Percentiles rank a stretch among this genome's conserved stretches.
Evolutionary conservation across 2,113 vertebrate species (phyloP).

Genomic region (Papio anubis): DNA sequence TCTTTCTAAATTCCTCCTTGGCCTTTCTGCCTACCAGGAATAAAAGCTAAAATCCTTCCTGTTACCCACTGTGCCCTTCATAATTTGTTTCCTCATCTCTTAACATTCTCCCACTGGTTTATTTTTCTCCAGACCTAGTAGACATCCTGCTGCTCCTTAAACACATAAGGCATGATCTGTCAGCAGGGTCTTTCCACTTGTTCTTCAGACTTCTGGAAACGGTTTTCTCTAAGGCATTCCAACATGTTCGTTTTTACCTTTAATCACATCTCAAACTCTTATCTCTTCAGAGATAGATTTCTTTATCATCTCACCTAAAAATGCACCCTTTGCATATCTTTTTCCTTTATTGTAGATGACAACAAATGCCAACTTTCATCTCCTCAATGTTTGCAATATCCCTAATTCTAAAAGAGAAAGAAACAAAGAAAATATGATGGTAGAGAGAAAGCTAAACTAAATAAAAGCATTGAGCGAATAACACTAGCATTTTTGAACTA

Average conservation of each 20-base stretch:
- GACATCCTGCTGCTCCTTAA: not conserved
- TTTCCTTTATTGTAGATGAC: not conserved
- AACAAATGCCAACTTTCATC: not conserved
- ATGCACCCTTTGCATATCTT: not conserved
- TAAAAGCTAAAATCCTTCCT: not conserved
- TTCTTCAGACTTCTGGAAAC: not conserved
- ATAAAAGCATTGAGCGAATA: not conserved
- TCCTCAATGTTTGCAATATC: not conserved
- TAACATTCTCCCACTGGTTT: not conserved
- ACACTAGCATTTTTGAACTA: not conserved
- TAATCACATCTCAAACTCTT: not conserved
- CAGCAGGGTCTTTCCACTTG: not conserved
- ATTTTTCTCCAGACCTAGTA: not conserved
- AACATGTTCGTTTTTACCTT: not conserved
- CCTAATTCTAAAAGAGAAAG: not conserved
- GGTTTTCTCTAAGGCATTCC: not conserved
- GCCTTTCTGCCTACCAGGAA: not conserved
- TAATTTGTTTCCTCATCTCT: not conserved
- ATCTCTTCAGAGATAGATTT: not conserved
- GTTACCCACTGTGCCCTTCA: fast-evolving
- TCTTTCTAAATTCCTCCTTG: not conserved
- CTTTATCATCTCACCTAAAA: not conserved
- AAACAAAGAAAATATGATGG: not conserved
- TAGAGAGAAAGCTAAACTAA: not conserved
- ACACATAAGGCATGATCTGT: not conserved